Evolutionary conservation across 1,140 invertebrate genomes (phyloP).

Genomic region (Nasonia longicornis): DNA sequence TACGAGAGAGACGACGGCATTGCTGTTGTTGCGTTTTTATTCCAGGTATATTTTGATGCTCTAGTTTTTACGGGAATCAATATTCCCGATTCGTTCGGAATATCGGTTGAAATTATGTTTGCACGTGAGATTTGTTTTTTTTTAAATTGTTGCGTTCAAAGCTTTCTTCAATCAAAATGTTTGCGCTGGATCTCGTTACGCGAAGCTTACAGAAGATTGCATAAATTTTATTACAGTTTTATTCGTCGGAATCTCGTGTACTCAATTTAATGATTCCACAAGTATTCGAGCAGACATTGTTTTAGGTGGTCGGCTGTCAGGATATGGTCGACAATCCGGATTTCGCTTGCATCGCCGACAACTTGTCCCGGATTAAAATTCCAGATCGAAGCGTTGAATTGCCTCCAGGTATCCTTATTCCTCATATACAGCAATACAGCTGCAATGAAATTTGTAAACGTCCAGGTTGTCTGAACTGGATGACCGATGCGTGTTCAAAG

Average conservation of each 20-base stretch:
- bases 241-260: too few relatives aligned
- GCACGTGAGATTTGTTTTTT: too few relatives aligned
- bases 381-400: conserved; percentile 55
- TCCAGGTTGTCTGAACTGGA: conserved; percentile 53
- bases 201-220: too few relatives aligned
- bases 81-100: too few relatives aligned
- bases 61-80: not conserved
- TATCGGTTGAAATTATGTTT: too few relatives aligned
- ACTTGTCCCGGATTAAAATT: conserved; percentile 59
- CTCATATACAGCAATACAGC: not conserved
- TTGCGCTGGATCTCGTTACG: too few relatives aligned
- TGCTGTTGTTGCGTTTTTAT: conserved; percentile 63
- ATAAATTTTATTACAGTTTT: too few relatives aligned
- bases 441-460: not conserved
- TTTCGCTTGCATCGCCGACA: conserved; percentile 59
- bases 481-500: conserved; percentile 43
- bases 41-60: conserved; percentile 49
- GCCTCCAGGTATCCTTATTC: conserved; percentile 53
- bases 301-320: conserved; percentile 54
- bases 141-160: too few relatives aligned
- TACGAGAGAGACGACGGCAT: conserved; percentile 80
- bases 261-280: too few relatives aligned
- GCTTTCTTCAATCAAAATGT: too few relatives aligned
- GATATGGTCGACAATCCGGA: conserved; percentile 63
- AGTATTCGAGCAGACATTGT: conserved; percentile 14